Conservation (phyloP, 2,888 invertebrate species). For the Lobophora halterata region DNA sequence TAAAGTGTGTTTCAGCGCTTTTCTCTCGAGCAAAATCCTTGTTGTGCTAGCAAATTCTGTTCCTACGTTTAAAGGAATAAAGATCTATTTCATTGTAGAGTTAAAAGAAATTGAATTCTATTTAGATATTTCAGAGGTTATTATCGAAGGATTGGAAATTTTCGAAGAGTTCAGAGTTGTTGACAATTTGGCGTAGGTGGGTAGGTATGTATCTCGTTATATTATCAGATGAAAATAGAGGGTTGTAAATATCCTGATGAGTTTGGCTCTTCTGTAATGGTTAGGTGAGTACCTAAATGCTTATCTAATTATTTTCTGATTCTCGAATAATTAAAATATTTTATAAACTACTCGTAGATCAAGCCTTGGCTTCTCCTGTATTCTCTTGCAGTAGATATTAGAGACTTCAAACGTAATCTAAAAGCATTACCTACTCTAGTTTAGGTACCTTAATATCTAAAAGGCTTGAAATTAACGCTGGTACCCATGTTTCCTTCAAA, state of each 20-base stretch:
- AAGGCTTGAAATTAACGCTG: no score
- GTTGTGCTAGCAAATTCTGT: conserved; percentile 76
- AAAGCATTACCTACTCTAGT: no score
- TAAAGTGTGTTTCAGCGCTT: conserved; percentile 31
- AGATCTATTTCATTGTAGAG: conserved; percentile 72
- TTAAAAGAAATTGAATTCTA: conserved; percentile 71
- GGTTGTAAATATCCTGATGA: conserved; percentile 53
- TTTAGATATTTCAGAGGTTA: conserved; percentile 55
- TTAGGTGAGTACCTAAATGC: conserved; percentile 6
- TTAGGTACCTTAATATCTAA: no score
- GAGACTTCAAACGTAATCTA: no score
- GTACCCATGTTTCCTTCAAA: no score
- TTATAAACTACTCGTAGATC: no score
- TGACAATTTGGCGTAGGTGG: conserved; percentile 41
- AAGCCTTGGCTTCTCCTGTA: no score
- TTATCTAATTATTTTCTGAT: conserved; percentile 3
- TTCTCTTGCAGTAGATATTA: no score
- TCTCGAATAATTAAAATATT: no score
- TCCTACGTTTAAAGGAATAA: conserved; percentile 75
- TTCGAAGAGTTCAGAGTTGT: conserved; percentile 51
- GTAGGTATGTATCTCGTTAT: conserved; percentile 30
- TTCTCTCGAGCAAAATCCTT: conserved; percentile 37
- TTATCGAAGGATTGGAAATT: conserved; percentile 43
- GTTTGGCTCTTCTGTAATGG: conserved; percentile 35
- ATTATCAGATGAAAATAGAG: conserved; percentile 40